Evolutionary conservation across 2,797 vertebrate genomes (phyloP), one percentile per base, ranked within the genome.

Genomic region (Rachycentron canadum): DNA sequence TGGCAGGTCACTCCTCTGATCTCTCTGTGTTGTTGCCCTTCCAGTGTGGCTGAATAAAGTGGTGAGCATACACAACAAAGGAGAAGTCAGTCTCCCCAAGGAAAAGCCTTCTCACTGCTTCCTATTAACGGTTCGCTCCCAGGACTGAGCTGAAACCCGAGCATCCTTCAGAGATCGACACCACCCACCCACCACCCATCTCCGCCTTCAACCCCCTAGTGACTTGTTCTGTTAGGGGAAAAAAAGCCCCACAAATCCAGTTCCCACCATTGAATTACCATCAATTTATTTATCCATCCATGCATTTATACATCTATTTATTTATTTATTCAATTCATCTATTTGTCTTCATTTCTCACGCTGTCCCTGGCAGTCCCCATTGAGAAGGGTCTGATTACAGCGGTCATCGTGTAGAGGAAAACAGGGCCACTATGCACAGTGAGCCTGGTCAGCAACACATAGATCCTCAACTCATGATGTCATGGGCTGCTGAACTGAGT

Each of bases 311-410:
- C 79, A 68, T 90, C 73, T 89, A 83, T 94, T 94, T 94, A 91
- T 94, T 94, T 94, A 91, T 94, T 94, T 94, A 88, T 92, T 75
- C 53, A 63, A 21, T 80, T 84, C 89, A 89, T 93, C 82, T 79
- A 81, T 91, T 89, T 83, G 79, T 68, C 86, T 85, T 82, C 26
- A 77, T 83, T 90, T 94, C 92, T 93, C 93, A 94, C 72, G 91
- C 91, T 84, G 83, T 70, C 79, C 32, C 41, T 23, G 4, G 26
- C 38, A 52, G 76, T 73, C 79, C 81, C 43, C 71, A 77, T 67
- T 71, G 76, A 87, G 73, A 71, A 10, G 45, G 81, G 77, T 85
- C 79, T 5, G 38, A 79, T 92, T 86, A 78, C 88, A 84, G 61
- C 52, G 25, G 60, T 69, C 76, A 55, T 82, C 67, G 76, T 34